Evolutionary conservation across 2,888 invertebrate species (phyloP), one percentile per base, ranked within the genome.

Genomic region (Pilophorus perplexus): DNA sequence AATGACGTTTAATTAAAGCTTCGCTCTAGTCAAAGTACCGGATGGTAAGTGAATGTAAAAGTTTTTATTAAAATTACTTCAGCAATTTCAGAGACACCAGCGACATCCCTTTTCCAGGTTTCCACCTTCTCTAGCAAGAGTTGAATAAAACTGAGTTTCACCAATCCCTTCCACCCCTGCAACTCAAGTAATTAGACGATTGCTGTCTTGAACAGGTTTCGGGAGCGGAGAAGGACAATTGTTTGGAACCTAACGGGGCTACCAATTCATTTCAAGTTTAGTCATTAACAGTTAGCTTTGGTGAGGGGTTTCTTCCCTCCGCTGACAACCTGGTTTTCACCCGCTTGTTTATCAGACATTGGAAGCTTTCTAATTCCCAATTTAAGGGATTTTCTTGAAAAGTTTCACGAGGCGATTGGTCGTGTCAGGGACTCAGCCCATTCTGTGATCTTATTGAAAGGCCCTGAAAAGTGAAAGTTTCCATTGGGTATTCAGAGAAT

Each of bases 241-340:
- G 52, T 52, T 52, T 6, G 28, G 28, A 27, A 52, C 27, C 52
- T 52, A 52, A 52, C 52, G 28, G 52, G 52, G 52, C 52, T 27
- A 62, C 62, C 62, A 62, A 62, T 62, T 62, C 62, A 62, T 62
- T 62, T 33, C 62, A 62, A 62, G 62, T 62, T 62, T 62, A 62
- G 33, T 48, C 46, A 62, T 62, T 62, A 62, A 48, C 46, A 38
- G 62, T 44, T 40, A 33, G 33, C 6, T n/a, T n/a, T n/a, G n/a
- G n/a, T n/a, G n/a, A n/a, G n/a, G n/a, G n/a, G n/a, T 33, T 33
- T 12, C 33, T 6, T 33, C 33, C 12, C 33, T 33, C 33, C 33
- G 33, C 33, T n/a, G n/a, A n/a, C n/a, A n/a, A n/a, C n/a, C 33
- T 8, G 33, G 12, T 33, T 33, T 12, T 33, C 33, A 12, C 33